Evolutionary conservation across 2,797 vertebrate genomes (phyloP).

Genomic region (Coccyzus lansbergi): DNA sequence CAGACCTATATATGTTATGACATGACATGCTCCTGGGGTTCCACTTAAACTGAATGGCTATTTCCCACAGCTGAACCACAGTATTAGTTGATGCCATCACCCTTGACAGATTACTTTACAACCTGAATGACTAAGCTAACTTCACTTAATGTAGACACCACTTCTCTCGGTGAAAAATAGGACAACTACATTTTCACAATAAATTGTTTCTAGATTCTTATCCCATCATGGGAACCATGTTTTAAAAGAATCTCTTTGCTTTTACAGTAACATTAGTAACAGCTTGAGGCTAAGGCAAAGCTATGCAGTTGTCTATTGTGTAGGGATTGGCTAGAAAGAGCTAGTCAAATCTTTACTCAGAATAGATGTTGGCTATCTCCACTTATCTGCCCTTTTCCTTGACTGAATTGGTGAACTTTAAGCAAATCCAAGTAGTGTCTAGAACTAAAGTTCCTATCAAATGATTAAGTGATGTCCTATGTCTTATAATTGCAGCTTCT

Average conservation of each 20-base stretch:
- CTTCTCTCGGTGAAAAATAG: neutral
- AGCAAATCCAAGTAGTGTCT: neutral
- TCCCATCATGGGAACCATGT: neutral
- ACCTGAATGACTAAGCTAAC: neutral
- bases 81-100: neutral
- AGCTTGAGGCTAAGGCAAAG: neutral
- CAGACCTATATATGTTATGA: neutral
- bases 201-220: neutral
- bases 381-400: neutral
- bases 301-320: neutral
- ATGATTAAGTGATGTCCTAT: neutral
- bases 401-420: neutral
- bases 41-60: neutral
- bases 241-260: neutral
- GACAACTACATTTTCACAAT: neutral
- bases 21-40: neutral
- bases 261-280: neutral
- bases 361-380: neutral
- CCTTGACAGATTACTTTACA: neutral
- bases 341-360: neutral
- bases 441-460: neutral
- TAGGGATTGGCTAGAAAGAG: neutral
- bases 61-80: neutral
- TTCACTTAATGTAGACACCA: neutral
- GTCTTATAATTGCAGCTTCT: neutral